These are phyloP conservation scores for Drosophila kepulauana DNA, from an alignment of 1,140 invertebrate species.

Conservation along the genomic window DNA sequence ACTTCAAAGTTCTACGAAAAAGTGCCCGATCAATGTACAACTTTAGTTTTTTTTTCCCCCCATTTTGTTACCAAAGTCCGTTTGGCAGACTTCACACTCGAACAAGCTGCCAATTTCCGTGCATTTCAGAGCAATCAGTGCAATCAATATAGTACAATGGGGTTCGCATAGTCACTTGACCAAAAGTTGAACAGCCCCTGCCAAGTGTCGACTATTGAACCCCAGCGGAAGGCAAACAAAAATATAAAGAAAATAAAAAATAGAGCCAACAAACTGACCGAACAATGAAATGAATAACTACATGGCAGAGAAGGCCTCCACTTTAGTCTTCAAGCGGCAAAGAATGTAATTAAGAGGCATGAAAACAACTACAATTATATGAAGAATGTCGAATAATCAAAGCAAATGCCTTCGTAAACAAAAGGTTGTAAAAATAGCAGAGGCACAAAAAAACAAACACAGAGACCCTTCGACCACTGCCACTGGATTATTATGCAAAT, in stretches of 20 bases:
- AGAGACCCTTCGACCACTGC: neutral
- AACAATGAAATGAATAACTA: conserved; percentile 46
- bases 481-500: conserved; percentile 72
- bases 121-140: conserved; percentile 11
- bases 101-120: conserved; percentile 5
- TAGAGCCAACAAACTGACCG: conserved; percentile 13
- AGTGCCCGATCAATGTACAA: neutral
- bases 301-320: neutral
- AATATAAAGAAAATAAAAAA: conserved; percentile 1
- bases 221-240: conserved; percentile 37
- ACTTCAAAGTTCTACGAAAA: too few relatives aligned
- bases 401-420: conserved; percentile 40
- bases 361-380: conserved; percentile 46
- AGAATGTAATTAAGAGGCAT: conserved; percentile 64
- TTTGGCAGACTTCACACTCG: conserved; percentile 5
- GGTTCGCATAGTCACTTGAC: conserved; percentile 16
- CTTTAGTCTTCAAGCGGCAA: conserved; percentile 11
- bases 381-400: conserved; percentile 36
- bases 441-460: conserved; percentile 5
- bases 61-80: neutral
- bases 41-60: neutral
- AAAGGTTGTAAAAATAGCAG: conserved; percentile 55
- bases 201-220: conserved; percentile 56
- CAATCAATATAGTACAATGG: conserved; percentile 51
- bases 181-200: conserved; percentile 47